Conservation (phyloP, 2,888 invertebrate genomes). For the Oscheius onirici region DNA sequence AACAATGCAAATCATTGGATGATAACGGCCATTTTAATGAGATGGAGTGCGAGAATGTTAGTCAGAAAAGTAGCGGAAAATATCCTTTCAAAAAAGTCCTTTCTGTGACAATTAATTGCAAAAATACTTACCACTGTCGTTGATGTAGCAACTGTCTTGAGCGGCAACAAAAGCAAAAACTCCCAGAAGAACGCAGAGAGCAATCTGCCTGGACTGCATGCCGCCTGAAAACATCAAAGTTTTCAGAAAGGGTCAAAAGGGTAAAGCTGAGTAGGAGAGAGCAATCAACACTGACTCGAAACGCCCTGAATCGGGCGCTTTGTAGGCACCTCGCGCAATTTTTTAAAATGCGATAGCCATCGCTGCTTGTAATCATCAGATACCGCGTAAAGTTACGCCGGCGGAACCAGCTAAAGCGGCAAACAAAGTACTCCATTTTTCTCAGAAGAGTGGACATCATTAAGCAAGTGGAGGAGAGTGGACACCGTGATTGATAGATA, state of each 20-base stretch:
- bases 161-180: constrained; percentile 45
- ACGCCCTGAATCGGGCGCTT: background rate
- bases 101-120: background rate
- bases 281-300: background rate
- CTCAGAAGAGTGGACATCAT: background rate
- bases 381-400: constrained; percentile 22
- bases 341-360: constrained; percentile 26
- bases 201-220: constrained; percentile 26
- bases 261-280: constrained; percentile 9
- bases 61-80: too few relatives aligned
- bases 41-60: too few relatives aligned
- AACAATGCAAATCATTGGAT: background rate
- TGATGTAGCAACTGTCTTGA: constrained; percentile 66
- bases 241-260: background rate
- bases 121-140: constrained; percentile 59
- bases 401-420: constrained; percentile 11
- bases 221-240: background rate
- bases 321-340: constrained; percentile 23
- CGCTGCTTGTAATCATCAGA: constrained; percentile 31
- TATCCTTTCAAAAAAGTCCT: too few relatives aligned
- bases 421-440: constrained; percentile 15
- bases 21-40: too few relatives aligned
- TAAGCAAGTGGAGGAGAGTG: background rate
- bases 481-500: background rate
- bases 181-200: constrained; percentile 26